Evolutionary conservation across 23 tunicate genomes (phyloP).

Genomic region (Trididemnum clinides): DNA sequence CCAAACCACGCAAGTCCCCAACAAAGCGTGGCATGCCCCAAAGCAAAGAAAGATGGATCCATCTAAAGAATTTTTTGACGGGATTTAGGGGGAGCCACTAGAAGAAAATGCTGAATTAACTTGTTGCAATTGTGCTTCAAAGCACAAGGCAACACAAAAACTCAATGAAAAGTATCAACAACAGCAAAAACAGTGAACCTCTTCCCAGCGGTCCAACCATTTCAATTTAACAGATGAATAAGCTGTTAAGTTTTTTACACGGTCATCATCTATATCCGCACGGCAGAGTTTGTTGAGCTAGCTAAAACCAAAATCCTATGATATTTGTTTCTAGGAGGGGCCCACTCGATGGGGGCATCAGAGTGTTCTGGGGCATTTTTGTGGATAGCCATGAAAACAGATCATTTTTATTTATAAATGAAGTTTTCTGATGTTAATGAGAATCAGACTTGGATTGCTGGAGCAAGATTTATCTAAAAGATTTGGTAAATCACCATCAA

Average conservation of each 20-base stretch:
- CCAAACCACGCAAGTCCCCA: not conserved
- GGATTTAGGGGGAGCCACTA: too few species aligned
- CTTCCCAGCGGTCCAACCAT: not conserved
- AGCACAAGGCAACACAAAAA: not conserved
- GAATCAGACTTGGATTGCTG: not conserved
- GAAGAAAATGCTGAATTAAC: not conserved
- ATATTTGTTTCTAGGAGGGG: not conserved
- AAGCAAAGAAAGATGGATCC: too few species aligned
- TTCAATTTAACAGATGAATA: not conserved
- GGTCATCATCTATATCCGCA: not conserved
- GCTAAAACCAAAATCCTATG: not conserved
- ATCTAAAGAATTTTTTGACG: not conserved
- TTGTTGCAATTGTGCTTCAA: not conserved
- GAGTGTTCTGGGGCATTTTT: not conserved
- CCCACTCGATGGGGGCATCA: not conserved
- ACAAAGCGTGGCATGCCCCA: too few species aligned
- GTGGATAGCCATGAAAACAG: not conserved
- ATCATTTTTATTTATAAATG: not conserved
- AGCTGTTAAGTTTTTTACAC: not conserved
- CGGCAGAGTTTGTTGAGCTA: not conserved
- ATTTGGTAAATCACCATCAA: not conserved
- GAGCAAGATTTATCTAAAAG: not conserved
- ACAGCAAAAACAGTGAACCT: not conserved
- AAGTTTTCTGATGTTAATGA: not conserved
- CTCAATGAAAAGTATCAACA: not conserved